Evolutionary conservation across 1,140 invertebrate genomes (phyloP), one percentile per base, ranked within the genome.

Genomic region (Drosophila athabasca): DNA sequence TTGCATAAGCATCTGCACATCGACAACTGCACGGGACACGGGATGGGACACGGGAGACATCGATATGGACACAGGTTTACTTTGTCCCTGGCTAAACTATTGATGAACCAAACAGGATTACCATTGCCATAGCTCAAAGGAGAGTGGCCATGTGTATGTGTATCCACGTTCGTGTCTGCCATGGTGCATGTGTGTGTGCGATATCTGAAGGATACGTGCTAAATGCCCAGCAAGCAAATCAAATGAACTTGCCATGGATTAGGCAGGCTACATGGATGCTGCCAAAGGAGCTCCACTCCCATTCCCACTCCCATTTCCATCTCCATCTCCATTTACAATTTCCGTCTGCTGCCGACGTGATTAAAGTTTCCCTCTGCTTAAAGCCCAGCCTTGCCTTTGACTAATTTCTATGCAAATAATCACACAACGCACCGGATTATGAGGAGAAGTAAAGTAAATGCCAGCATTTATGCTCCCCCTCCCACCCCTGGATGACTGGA

Each of bases 101-200:
- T 85, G 82, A 87, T 85, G 78, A 85, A 85, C 82, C 79, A 87
- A 85, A 85, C 82, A 87, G 77, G 82, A 85, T 85, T 87, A 85
- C 77, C 68, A 73, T 35, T 60, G 62, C 61, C 79, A 68, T 60
- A 79, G 77, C 77, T 75, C 70, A 79, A 67, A 72, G 68, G 73
- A 67, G 73, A 67, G 35, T 17, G 29, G 49, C 8, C 45, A 41
- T 49, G n/a, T 49, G 9, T 35, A 35, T 46, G 29, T 8, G 57
- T 48, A 53, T 24, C n/a, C 41, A 39, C 11, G 35, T 57, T 45
- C 53, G 15, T 17, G 9, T 57, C 7, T 57, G 35, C n/a, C 57
- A 19, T 43, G n/a, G 44, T 54, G 26, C n/a, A n/a, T 15, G 24
- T 26, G 24, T 58, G 22, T 49, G 39, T 69, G n/a, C 44, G 31